phyloP scores from a whole-genome alignment of 2,888 invertebrate genomes.

The Cacoxenus indagator region DNA sequence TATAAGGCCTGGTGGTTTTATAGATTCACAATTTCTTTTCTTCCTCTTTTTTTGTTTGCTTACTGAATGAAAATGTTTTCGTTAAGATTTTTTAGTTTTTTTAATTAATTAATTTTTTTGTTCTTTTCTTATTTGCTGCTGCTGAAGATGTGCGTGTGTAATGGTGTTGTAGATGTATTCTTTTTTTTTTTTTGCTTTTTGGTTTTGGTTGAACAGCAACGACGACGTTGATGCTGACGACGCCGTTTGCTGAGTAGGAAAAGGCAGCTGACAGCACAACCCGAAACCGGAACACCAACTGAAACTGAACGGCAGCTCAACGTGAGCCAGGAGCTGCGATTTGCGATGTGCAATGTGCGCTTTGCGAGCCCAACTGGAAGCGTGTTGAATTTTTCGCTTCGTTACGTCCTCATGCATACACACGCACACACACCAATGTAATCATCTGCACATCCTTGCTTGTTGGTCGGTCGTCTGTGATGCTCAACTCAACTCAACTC shows the following conservation, averaged over 20 bases:
- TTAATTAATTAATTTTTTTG: not conserved
- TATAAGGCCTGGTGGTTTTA: not conserved
- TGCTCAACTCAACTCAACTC: not conserved
- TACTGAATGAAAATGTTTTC: not conserved
- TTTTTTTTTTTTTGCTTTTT: conserved; percentile 35
- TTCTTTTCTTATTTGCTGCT: conserved; percentile 8
- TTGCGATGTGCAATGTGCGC: no score
- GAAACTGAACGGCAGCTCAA: conserved; percentile 54
- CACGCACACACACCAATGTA: not conserved
- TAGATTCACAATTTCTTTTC: not conserved
- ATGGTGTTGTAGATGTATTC: conserved; percentile 26
- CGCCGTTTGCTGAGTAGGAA: conserved; percentile 57
- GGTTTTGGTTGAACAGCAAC: conserved; percentile 9
- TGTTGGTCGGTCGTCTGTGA: conserved; percentile 8
- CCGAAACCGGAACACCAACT: conserved; percentile 73
- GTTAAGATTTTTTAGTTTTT: conserved; percentile 8
- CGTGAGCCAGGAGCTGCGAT: conserved; percentile 51
- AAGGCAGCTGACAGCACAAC: conserved; percentile 72
- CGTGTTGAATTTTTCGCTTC: conserved; percentile 28
- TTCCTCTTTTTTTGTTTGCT: not conserved
- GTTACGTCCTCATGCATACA: not conserved
- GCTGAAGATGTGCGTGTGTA: not conserved
- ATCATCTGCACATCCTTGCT: conserved; percentile 22
- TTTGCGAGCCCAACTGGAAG: conserved; percentile 57
- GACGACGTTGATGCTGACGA: conserved; percentile 13